These are phyloP conservation scores for Sipha maydis DNA, from an alignment of 2,888 invertebrate genomes.

Conservation along the genomic window DNA sequence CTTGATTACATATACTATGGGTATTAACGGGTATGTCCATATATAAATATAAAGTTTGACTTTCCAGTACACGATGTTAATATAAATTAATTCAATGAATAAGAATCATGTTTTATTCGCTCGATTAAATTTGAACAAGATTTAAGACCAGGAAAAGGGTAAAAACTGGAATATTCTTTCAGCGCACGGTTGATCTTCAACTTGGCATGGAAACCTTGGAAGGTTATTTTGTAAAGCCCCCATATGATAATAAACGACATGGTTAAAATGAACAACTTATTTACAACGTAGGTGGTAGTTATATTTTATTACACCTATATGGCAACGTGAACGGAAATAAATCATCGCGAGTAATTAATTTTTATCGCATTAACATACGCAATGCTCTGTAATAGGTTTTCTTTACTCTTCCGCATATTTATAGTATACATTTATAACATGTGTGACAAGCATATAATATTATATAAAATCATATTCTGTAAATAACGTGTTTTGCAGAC, in stretches of 20 bases:
- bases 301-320: background rate
- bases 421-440: background rate
- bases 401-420: background rate
- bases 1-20: too few relatives aligned
- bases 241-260: background rate
- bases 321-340: background rate
- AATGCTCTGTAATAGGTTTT: background rate
- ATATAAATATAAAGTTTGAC: too few relatives aligned
- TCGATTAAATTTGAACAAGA: background rate
- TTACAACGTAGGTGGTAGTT: background rate
- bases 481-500: background rate
- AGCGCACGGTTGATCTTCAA: background rate
- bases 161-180: background rate
- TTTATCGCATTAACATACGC: background rate
- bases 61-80: background rate
- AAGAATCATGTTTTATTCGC: background rate
- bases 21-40: too few relatives aligned
- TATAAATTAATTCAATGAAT: background rate
- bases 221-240: background rate
- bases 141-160: background rate
- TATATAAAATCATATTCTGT: background rate
- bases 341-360: slow-evolving; percentile 36
- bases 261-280: slow-evolving; percentile 9
- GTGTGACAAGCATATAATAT: background rate
- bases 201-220: background rate